Evolutionary conservation across 2,888 invertebrate species (phyloP), one percentile per base, ranked within the genome.

Genomic region (Fabriciana adippe): DNA sequence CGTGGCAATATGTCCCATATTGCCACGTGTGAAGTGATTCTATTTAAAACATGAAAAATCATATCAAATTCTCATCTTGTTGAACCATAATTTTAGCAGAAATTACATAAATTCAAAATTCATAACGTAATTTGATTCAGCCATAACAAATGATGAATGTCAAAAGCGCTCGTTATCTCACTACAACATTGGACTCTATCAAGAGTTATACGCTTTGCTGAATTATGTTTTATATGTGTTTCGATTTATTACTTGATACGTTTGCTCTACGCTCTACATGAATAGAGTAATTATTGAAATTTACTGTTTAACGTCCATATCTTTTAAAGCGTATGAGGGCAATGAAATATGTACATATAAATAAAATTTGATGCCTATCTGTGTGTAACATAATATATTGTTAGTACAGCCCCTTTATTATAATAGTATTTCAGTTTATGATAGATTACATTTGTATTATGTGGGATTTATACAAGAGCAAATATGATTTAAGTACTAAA

Each of bases 131-230:
- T 59, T 59, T 59, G 48, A 59, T 48, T 0, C 48, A 15, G 59
- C 59, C 48, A 48, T 59, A 59, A 48, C 31, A 48, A 59, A 59
- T 59, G 59, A 59, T 59, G 59, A 59, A 59, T 48, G 59, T 59
- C 59, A 59, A 48, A 59, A 59, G 26, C 48, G 59, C 59, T 59
- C 59, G 59, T 59, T 59, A 59, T 59, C 59, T 59, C 48, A 48
- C 11, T 48, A 48, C 26, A 59, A 48, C 59, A 59, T 59, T 59
- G 59, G 59, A 13, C 16, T 59, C 59, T 59, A 59, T 59, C 59
- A 48, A 26, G 59, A 59, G 48, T 59, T 59, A 59, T 59, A 48
- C 16, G 59, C 47, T 59, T 13, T 59, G 21, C 48, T 59, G 59
- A 59, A 48, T 59, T 59, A 59, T 59, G 59, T 59, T 59, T 59